Conservation (phyloP, 2,888 invertebrate genomes). For the Sminthurides aquaticus region DNA sequence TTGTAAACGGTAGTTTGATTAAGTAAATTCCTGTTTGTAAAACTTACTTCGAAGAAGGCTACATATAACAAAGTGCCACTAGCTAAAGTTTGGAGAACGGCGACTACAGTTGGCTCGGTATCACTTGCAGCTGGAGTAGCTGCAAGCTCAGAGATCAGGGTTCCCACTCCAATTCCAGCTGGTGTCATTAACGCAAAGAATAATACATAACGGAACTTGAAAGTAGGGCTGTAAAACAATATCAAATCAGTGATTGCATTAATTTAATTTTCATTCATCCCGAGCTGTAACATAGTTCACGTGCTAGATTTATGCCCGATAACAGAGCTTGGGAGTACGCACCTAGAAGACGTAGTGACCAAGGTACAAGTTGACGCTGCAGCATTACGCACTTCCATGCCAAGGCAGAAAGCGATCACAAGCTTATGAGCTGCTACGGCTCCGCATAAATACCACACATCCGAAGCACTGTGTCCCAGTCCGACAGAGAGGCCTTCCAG, state of each 20-base stretch:
- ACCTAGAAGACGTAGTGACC: constrained; percentile 41
- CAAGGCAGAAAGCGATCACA: constrained; percentile 80
- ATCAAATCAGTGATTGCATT: neutral
- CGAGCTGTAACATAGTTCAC: neutral
- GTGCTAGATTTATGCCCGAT: neutral
- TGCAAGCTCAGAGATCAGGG: constrained; percentile 40
- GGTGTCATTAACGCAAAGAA: constrained; percentile 43
- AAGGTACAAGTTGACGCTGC: constrained; percentile 40
- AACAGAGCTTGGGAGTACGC: neutral
- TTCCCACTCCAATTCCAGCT: constrained; percentile 40
- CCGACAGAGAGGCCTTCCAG: constrained; percentile 81
- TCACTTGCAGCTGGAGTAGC: constrained; percentile 2
- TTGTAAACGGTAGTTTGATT: too few species aligned
- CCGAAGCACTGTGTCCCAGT: constrained; percentile 57
- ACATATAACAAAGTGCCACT: constrained; percentile 41
- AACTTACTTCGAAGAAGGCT: constrained; percentile 42
- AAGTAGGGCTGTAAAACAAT: constrained; percentile 30
- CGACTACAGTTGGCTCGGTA: constrained; percentile 38
- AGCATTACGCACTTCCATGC: constrained; percentile 59
- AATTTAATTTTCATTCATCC: neutral
- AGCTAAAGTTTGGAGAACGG: constrained; percentile 41
- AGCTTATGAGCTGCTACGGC: constrained; percentile 78
- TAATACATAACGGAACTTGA: constrained; percentile 42
- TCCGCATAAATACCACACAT: constrained; percentile 71
- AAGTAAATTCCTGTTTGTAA: too few species aligned